Evolutionary conservation across 2,888 invertebrate species (phyloP).

Genomic region (Calliscelio sp.): DNA sequence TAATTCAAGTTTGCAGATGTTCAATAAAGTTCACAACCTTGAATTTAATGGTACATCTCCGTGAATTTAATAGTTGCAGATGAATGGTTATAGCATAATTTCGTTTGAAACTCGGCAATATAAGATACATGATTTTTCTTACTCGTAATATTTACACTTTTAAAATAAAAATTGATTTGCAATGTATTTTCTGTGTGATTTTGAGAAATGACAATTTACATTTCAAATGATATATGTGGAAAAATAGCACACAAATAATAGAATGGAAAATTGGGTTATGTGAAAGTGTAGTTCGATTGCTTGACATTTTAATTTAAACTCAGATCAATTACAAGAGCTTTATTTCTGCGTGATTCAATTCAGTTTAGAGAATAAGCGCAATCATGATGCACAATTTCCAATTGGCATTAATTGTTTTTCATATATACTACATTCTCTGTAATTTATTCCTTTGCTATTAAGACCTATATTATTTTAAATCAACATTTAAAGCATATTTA

Average conservation of each 20-base stretch:
- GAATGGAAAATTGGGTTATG: background rate
- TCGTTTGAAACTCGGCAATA: too few relatives aligned
- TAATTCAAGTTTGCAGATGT: background rate
- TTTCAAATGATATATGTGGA: background rate
- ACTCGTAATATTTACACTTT: too few relatives aligned
- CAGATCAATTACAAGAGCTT: background rate
- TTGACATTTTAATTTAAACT: conserved; percentile 20
- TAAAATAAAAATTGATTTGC: too few relatives aligned
- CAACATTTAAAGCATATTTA: too few relatives aligned
- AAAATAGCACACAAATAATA: background rate
- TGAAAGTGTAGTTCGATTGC: background rate
- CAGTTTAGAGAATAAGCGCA: background rate
- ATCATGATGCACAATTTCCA: conserved; percentile 10
- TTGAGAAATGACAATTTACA: background rate
- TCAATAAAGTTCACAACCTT: background rate
- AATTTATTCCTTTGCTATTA: too few relatives aligned
- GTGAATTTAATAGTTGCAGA: background rate
- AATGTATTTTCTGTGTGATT: too few relatives aligned
- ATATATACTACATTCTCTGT: too few relatives aligned
- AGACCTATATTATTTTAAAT: too few relatives aligned
- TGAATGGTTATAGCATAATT: background rate
- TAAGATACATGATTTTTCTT: too few relatives aligned
- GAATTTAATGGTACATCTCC: background rate
- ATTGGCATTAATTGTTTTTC: conserved; percentile 9
- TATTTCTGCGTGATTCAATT: conserved; percentile 1